Evolutionary conservation across 2,113 vertebrate species (phyloP), one percentile per base, ranked within the genome.

Genomic region (Melanerpes formicivorus): DNA sequence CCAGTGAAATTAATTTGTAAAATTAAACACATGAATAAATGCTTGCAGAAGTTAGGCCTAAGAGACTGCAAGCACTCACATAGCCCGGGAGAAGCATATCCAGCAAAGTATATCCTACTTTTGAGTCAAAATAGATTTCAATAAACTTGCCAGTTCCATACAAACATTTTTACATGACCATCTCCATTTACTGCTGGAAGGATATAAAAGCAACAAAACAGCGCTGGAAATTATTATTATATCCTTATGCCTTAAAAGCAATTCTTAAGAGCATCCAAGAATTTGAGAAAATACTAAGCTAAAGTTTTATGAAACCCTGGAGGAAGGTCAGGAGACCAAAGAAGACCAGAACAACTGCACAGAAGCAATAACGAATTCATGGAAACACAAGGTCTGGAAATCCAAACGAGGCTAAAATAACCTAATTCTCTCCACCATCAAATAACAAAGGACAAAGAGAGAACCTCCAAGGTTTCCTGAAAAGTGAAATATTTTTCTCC

Each of bases 1-100:
- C 65, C 84, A 85, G 54, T 56, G 84, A 94, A 93, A 93, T 84
- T 50, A 84, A 76, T 89, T 92, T 92, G 72, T 64, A 63, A 74
- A 88, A 92, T 79, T 87, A 92, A 93, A 84, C 55, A 65, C 13
- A 27, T 15, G 66, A 50, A 79, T 44, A 88, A 88, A 70, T 3
- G 5, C 55, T 63, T 18, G 2, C 59, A 66, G 52, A 79, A 80
- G 77, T 77, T 12, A 73, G 71, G 46, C 21, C 75, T 87, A 56
- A 64, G 42, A 74, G 60, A 50, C 3, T 69, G 2, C 25, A 78
- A 62, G 29, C 0, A 0, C 26, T 84, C 60, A 63, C 55, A 37
- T 8, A 79, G 83, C 30, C 52, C 66, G 32, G n/a, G 54, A 93
- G 66, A 76, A 84, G 48, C 34, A 54, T 6, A 73, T 19, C 37